Evolutionary conservation across 2,888 invertebrate genomes (phyloP).

Genomic region (Helicoverpa assulta): DNA sequence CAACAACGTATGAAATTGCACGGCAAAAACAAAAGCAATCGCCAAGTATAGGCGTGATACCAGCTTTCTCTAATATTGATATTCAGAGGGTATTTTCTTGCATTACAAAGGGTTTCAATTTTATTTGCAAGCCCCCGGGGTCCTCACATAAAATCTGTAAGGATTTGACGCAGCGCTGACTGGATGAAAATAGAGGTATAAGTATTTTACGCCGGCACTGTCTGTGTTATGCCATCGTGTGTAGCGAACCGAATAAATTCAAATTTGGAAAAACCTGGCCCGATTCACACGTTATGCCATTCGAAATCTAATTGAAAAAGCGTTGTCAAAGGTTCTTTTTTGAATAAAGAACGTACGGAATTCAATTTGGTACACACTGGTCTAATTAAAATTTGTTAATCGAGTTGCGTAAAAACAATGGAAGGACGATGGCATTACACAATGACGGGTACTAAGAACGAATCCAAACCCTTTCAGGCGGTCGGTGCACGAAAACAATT

Average conservation of each 20-base stretch:
- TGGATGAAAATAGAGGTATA: conserved; percentile 63
- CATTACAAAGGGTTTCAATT: conserved; percentile 74
- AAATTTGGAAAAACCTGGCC: conserved; percentile 37
- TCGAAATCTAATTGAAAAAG: conserved; percentile 40
- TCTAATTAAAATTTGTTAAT: conserved; percentile 66
- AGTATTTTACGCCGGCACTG: conserved; percentile 49
- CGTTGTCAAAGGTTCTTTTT: conserved; percentile 9
- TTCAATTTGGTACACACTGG: conserved; percentile 32
- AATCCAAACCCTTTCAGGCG: conserved; percentile 75
- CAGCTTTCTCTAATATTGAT: conserved; percentile 67
- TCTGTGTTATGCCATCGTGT: conserved; percentile 42
- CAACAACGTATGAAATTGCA: conserved; percentile 32
- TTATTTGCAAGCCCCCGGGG: conserved; percentile 73
- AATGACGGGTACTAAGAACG: conserved; percentile 62
- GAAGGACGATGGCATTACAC: conserved; percentile 65
- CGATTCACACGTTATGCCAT: conserved; percentile 23
- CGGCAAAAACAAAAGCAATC: conserved; percentile 40
- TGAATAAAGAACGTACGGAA: conserved; percentile 3
- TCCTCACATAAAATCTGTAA: conserved; percentile 63
- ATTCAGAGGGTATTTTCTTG: conserved; percentile 70
- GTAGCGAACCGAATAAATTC: conserved; percentile 39
- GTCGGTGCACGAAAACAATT: conserved; percentile 82
- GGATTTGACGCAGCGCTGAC: conserved; percentile 69
- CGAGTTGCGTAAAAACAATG: conserved; percentile 64
- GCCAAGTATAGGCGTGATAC: conserved; percentile 44